These are phyloP conservation scores for Ibidorhyncha struthersii DNA, from an alignment of 2,113 vertebrate species.

Conservation along the genomic window DNA sequence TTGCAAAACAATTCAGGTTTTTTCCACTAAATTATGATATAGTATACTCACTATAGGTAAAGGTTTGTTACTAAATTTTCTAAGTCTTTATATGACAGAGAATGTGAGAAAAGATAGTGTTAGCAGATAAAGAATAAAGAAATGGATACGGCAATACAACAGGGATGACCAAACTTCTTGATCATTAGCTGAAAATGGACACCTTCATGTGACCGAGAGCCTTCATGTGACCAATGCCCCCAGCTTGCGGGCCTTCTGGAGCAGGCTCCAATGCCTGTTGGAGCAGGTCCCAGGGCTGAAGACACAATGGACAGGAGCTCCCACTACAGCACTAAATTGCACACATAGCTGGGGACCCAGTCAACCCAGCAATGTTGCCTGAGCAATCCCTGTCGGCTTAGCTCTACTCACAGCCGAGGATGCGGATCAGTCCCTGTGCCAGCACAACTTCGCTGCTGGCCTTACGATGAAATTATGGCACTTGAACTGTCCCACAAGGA, in stretches of 20 bases:
- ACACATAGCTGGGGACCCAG: background rate
- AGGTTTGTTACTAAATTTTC: background rate
- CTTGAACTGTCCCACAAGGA: background rate
- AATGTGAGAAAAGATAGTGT: background rate
- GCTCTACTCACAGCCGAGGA: background rate
- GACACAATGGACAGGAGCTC: background rate
- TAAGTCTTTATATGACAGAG: background rate
- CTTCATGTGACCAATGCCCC: background rate
- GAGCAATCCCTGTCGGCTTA: background rate
- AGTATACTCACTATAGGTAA: background rate
- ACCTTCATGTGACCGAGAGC: background rate
- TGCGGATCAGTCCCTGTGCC: rapidly evolving
- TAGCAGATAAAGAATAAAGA: background rate
- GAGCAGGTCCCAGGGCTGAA: background rate
- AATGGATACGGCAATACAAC: background rate
- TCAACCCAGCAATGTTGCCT: background rate
- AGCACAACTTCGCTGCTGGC: background rate
- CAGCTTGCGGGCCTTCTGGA: background rate
- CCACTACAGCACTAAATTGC: background rate
- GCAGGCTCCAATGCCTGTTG: background rate
- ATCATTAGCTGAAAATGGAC: background rate
- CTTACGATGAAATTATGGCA: background rate
- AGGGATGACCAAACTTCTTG: background rate
- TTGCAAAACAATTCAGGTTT: background rate
- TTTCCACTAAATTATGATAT: background rate